These are phyloP conservation scores for Camponotus floridanus DNA, from an alignment of 1,140 invertebrate genomes.

Conservation along the genomic window DNA sequence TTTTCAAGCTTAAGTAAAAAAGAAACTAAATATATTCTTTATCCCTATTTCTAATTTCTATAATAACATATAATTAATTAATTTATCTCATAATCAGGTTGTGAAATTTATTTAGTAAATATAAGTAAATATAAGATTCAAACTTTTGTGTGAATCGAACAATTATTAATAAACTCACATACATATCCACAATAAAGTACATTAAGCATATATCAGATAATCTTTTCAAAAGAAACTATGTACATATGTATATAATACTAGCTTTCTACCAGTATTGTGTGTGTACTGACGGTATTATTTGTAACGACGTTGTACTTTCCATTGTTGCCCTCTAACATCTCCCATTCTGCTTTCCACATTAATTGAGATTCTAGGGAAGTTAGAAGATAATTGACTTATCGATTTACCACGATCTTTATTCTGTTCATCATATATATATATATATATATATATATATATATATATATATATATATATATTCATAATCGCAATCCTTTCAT, in stretches of 20 bases:
- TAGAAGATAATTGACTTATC: constrained; percentile 13
- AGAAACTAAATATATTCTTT: too few relatives aligned
- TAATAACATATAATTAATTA: too few relatives aligned
- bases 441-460: too few relatives aligned
- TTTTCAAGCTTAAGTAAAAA: too few relatives aligned
- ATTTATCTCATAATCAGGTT: too few relatives aligned
- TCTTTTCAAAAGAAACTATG: neutral
- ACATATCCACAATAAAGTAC: neutral
- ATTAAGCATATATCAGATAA: neutral
- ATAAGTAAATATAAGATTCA: too few relatives aligned
- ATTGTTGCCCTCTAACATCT: neutral
- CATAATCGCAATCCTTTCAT: too few relatives aligned
- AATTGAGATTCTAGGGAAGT: neutral
- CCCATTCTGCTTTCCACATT: neutral
- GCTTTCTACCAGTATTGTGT: neutral
- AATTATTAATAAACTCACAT: neutral
- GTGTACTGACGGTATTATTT: neutral
- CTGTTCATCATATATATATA: too few relatives aligned
- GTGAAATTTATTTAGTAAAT: too few relatives aligned
- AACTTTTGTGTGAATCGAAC: neutral
- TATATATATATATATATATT: too few relatives aligned
- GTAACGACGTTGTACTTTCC: neutral
- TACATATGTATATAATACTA: neutral
- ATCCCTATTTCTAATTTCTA: too few relatives aligned
- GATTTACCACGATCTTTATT: too few relatives aligned